phyloP scores from a whole-genome alignment of 2,888 invertebrate species.

The Amblyjoppa proteus region DNA sequence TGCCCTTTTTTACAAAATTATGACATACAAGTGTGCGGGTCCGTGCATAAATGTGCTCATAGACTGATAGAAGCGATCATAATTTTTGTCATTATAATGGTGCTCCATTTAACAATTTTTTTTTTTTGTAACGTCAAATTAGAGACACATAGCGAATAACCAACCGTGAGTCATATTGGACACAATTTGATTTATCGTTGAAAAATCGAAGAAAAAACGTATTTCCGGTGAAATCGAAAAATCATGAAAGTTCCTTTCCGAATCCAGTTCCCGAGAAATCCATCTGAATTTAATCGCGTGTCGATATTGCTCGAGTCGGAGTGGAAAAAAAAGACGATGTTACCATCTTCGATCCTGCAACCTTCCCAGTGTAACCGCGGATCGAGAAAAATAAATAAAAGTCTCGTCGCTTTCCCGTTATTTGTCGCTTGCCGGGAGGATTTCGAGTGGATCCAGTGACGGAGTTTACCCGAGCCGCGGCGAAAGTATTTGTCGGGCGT shows the following conservation, averaged over 20 bases:
- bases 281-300: background rate
- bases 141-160: background rate
- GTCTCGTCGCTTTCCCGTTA: conserved; percentile 30
- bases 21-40: no score
- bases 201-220: background rate
- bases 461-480: background rate
- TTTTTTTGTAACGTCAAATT: background rate
- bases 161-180: background rate
- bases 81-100: background rate
- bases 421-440: conserved; percentile 38
- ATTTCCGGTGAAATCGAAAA: background rate
- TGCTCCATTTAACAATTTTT: background rate
- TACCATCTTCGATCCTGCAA: background rate
- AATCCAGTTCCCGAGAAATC: background rate
- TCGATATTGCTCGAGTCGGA: background rate
- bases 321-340: background rate
- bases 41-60: no score
- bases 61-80: no score
- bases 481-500: conserved; percentile 53
- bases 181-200: background rate
- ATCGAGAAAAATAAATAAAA: conserved; percentile 30
- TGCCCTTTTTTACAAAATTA: no score
- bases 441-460: conserved; percentile 15
- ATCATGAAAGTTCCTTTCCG: background rate
- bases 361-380: background rate